Evolutionary conservation across 2,888 invertebrate species (phyloP), one percentile per base, ranked within the genome.

Genomic region (Ectobius pallidus): DNA sequence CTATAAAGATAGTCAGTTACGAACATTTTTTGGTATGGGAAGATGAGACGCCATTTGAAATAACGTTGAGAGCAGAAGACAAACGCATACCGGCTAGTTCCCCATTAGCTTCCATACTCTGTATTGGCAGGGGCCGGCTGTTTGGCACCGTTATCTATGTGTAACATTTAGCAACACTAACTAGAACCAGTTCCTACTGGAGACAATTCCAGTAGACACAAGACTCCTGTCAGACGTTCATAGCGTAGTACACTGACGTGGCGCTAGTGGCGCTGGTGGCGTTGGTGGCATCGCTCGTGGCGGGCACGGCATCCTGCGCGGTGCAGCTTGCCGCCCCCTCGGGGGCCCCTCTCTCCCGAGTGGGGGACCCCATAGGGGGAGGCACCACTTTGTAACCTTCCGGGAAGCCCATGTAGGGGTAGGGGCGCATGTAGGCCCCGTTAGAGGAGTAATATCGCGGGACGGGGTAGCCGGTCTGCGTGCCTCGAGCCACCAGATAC

Each of bases 231-330:
- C 91, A 94, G 84, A 94, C 93, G 81, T 94, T 94, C 94, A 94
- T 93, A 58, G 93, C 92, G 81, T 94, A 94, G 81, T 92, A 93
- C 42, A 93, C 86, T 46, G 91, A 89, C 77, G 84, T 84, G 65
- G 76, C 75, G 39, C 46, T 39, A 25, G 44, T 20, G 30, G 16
- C 3, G 16, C 16, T 20, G 39, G n/a, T 18, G 39, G n/a, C 39
- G 65, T 20, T 65, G 18, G 30, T 65, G 3, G 46, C n/a, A 65
- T 25, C 65, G 18, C 18, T 30, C 4, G 42, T 9, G 1, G 25
- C 11, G n/a, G 75, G 73, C 79, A 80, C 72, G 81, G 81, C 44
- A 82, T 79, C 79, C 82, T 80, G 77, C 61, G 76, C 61, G 65
- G 81, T 78, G n/a, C 77, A 76, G 44, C 77, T 90, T 1, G 92